These are phyloP conservation scores for Troilus luridus DNA, from an alignment of 2,888 invertebrate species.

Conservation along the genomic window DNA sequence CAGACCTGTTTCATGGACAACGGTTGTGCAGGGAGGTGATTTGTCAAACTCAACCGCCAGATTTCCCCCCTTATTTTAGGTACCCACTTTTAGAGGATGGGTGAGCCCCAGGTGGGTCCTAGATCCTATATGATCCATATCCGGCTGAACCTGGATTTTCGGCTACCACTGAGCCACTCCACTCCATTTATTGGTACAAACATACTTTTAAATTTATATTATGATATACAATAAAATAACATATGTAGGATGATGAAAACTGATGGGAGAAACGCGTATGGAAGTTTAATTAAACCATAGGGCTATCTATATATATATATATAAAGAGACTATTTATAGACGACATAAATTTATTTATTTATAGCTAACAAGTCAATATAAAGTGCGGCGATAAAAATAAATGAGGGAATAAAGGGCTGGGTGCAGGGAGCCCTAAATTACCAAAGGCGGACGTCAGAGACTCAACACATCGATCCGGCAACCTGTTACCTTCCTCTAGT, in stretches of 20 bases:
- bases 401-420: background rate
- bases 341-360: conserved; percentile 9
- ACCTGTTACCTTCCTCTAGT: conserved; percentile 1
- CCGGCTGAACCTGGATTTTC: too few relatives aligned
- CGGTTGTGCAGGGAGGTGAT: too few relatives aligned
- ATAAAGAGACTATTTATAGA: conserved; percentile 7
- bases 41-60: too few relatives aligned
- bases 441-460: background rate
- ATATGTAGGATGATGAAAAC: background rate
- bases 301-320: background rate
- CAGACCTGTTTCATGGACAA: too few relatives aligned
- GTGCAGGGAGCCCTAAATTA: conserved; percentile 20
- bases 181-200: too few relatives aligned
- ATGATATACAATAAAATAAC: background rate
- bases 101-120: too few relatives aligned
- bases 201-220: too few relatives aligned
- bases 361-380: conserved; percentile 27
- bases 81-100: too few relatives aligned
- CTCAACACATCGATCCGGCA: background rate
- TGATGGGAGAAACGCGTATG: background rate
- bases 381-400: conserved; percentile 9
- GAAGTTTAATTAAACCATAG: background rate
- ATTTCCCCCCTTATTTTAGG: too few relatives aligned
- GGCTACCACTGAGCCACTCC: too few relatives aligned
- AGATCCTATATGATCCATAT: too few relatives aligned